Evolutionary conservation across 2,113 vertebrate species (phyloP).

Genomic region (Grammomys surdaster): DNA sequence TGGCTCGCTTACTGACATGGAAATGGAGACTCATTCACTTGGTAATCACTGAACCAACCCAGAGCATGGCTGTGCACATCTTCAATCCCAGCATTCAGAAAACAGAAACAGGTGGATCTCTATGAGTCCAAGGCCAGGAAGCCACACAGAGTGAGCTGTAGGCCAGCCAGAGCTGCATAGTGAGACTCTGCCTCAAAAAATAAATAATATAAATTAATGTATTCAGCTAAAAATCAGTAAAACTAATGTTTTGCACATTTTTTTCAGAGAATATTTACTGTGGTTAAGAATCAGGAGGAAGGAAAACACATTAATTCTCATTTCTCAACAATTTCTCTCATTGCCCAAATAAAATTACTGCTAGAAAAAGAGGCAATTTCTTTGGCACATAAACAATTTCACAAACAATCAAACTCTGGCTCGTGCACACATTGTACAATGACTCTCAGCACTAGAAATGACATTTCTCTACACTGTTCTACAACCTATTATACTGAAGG

Average conservation of each 20-base stretch:
- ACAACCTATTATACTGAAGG: background rate
- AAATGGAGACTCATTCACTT: constrained; percentile 4
- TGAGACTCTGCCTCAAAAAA: background rate
- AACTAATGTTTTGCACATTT: background rate
- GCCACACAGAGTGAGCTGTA: background rate
- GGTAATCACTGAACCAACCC: background rate
- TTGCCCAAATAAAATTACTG: constrained; percentile 21
- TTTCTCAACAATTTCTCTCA: constrained; percentile 7
- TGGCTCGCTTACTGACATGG: background rate
- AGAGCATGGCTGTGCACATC: background rate
- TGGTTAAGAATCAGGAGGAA: background rate
- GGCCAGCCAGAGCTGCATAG: background rate
- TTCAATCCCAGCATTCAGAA: background rate
- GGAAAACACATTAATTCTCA: background rate
- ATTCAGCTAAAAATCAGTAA: constrained; percentile 35
- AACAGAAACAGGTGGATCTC: background rate
- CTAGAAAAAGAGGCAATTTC: background rate
- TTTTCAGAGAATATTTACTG: background rate
- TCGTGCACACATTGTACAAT: background rate
- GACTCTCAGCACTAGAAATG: background rate
- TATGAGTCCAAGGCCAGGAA: background rate
- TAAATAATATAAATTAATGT: background rate
- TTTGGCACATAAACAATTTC: background rate
- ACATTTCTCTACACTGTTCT: background rate
- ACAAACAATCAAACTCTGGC: background rate